These are phyloP conservation scores for Acanthurus tractus DNA, from an alignment of 2,797 vertebrate genomes.

Conservation along the genomic window DNA sequence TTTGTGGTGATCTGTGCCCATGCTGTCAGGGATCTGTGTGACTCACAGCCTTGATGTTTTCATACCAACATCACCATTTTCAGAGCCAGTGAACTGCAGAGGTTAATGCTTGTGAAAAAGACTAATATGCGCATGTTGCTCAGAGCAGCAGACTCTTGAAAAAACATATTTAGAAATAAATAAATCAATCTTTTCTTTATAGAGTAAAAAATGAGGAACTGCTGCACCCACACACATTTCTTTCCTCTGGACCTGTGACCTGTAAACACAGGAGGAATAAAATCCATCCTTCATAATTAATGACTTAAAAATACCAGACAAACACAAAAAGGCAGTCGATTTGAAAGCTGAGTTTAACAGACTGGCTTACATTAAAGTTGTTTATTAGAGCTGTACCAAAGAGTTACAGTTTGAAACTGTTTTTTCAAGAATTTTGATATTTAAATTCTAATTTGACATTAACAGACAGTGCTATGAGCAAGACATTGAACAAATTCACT, in stretches of 20 bases:
- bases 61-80: constrained; percentile 6
- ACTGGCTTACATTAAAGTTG: neutral
- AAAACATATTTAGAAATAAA: neutral
- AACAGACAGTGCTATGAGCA: too few species aligned
- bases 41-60: constrained; percentile 47
- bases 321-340: neutral
- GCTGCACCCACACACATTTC: neutral
- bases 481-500: too few species aligned
- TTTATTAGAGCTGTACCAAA: neutral
- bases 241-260: constrained; percentile 5
- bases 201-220: neutral
- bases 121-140: constrained; percentile 1
- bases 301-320: too few species aligned
- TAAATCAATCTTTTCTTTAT: neutral
- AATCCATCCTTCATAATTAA: neutral
- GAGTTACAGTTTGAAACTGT: neutral
- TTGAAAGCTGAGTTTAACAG: neutral
- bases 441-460: too few species aligned
- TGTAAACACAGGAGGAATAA: constrained; percentile 1
- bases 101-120: neutral
- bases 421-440: too few species aligned
- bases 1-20: constrained; percentile 27
- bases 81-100: constrained; percentile 1
- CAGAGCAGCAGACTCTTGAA: neutral
- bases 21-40: constrained; percentile 27